Conservation (phyloP, 2,888 invertebrate species). For the Dolichopus griseipennis region DNA sequence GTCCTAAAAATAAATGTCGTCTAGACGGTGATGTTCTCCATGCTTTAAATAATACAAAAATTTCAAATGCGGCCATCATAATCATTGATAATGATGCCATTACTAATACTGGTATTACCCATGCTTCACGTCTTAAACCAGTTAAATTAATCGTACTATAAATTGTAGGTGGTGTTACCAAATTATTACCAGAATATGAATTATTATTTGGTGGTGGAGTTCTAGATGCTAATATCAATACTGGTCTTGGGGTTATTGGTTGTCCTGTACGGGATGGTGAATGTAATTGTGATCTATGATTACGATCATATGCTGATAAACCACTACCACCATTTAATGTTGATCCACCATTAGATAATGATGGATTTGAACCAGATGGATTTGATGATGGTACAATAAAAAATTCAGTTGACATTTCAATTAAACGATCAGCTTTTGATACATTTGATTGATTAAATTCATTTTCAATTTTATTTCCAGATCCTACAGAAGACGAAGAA, state of each 20-base stretch:
- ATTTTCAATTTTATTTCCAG: conserved; percentile 13
- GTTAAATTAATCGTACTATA: conserved; percentile 35
- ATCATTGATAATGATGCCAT: conserved; percentile 76
- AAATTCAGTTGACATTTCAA: conserved; percentile 78
- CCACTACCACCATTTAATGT: conserved; percentile 9
- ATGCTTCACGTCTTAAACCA: conserved; percentile 63
- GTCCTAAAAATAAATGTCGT: conserved; percentile 77
- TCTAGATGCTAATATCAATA: conserved; percentile 29
- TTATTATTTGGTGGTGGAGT: conserved; percentile 30
- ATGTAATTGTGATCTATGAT: conserved; percentile 22
- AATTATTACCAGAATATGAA: conserved; percentile 21
- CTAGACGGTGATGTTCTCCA: conserved; percentile 74
- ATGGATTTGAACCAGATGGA: conserved; percentile 26
- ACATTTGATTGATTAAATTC: conserved; percentile 26
- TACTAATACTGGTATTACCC: conserved; percentile 84
- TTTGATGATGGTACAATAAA: conserved; percentile 62
- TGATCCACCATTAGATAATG: conserved; percentile 16
- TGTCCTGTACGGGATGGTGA: conserved; percentile 30
- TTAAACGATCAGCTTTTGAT: conserved; percentile 45
- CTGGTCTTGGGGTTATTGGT: conserved; percentile 30
- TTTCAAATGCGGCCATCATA: conserved; percentile 78
- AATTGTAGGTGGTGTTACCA: conserved; percentile 33
- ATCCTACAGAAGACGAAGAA: too few species aligned
- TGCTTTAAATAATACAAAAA: conserved; percentile 78
- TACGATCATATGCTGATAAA: conserved; percentile 36